Evolutionary conservation across 2,888 invertebrate genomes (phyloP), one percentile per base, ranked within the genome.

Genomic region (Apodemia duryi): DNA sequence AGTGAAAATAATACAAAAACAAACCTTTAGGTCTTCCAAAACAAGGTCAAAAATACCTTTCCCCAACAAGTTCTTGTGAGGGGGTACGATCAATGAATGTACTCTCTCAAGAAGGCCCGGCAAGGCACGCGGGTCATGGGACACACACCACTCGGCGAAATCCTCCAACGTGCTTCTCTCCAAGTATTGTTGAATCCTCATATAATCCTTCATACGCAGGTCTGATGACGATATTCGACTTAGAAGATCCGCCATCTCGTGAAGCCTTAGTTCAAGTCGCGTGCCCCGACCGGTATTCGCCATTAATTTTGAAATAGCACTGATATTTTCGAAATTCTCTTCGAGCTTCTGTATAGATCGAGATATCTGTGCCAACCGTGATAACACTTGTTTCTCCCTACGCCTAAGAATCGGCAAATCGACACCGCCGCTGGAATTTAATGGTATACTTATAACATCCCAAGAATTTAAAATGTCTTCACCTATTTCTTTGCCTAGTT

Each of bases 131-230:
- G 94, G 85, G 73, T 94, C 93, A 73, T 95, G 95, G 0, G 95
- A 94, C 2, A 96, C 94, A 57, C 94, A 94, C 85, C 93, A 93
- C 71, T 89, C 91, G 0, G 96, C 95, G 77, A 96, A 96, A 75
- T 94, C 93, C 76, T 95, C 91, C 70, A 96, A 77, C 6, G 97
- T 97, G 67, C 89, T 88, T 70, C 87, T 80, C 78, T 96, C 95
- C 71, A 94, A 84, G 67, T 88, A 88, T 46, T 89, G 82, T 70
- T 92, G 89, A 62, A 92, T 75, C 2, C 85, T 80, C 65, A 93
- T 91, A 76, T 95, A 94, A 64, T 91, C 91, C 68, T 92, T 79
- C 94, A 95, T 95, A 74, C 92, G 88, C 41, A 89, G 79, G 71
- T 94, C 94, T 5, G 93, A 92, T 41, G 93, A 88, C 62, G 94